Conservation (phyloP, 1,140 invertebrate species). For the Orius insidiosus region DNA sequence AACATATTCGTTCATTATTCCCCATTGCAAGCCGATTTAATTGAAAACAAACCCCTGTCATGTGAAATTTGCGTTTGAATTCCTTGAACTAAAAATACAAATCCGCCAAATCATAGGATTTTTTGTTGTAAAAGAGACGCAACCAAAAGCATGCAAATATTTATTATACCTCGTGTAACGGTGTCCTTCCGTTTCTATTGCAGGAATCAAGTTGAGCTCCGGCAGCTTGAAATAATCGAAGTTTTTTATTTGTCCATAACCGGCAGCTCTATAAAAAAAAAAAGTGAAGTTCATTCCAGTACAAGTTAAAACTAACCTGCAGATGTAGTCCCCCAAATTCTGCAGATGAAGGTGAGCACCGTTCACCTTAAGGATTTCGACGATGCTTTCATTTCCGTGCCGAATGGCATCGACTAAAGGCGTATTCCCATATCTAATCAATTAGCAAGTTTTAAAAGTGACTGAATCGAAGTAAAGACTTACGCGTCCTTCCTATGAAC, state of each 20-base stretch:
- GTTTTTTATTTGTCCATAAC: constrained; percentile 33
- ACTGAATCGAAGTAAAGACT: constrained; percentile 1
- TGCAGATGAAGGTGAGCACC: constrained; percentile 40
- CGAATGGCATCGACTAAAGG: constrained; percentile 44
- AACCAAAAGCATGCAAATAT: too few relatives aligned
- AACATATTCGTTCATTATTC: neutral
- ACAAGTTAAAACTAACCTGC: constrained; percentile 24
- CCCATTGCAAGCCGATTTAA: neutral
- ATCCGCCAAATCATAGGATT: too few relatives aligned
- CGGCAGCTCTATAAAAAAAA: constrained; percentile 30
- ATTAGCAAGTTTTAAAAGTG: too few relatives aligned
- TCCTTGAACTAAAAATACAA: too few relatives aligned
- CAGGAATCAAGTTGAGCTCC: constrained; percentile 40
- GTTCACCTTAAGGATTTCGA: constrained; percentile 38
- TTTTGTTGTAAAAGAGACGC: neutral
- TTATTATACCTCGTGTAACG: constrained; percentile 34
- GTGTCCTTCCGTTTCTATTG: constrained; percentile 39
- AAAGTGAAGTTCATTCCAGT: too few relatives aligned
- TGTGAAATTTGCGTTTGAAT: too few relatives aligned
- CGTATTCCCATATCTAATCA: constrained; percentile 32
- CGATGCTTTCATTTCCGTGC: constrained; percentile 39
- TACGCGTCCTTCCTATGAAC: constrained; percentile 54
- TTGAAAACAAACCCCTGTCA: neutral
- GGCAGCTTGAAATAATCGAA: constrained; percentile 40
- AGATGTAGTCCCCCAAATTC: constrained; percentile 39